These are phyloP conservation scores for Brachionus rotundiformis DNA, from an alignment of 1,140 invertebrate species.

Conservation along the genomic window DNA sequence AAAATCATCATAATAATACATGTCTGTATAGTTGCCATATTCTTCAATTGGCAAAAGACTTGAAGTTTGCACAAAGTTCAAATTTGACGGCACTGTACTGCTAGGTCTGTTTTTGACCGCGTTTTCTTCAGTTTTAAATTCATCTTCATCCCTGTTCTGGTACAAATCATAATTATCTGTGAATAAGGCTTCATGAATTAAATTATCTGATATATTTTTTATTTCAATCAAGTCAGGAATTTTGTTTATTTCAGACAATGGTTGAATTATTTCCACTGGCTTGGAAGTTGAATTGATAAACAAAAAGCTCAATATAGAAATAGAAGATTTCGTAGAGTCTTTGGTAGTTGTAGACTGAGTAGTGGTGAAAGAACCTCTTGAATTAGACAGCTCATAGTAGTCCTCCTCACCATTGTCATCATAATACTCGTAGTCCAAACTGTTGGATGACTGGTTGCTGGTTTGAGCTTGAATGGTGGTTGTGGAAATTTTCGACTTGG, in stretches of 20 bases:
- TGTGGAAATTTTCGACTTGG: background rate
- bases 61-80: background rate
- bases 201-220: background rate
- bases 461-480: background rate
- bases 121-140: constrained; percentile 6
- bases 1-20: background rate
- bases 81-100: background rate
- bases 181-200: background rate
- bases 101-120: background rate
- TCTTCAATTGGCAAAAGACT: background rate
- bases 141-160: background rate
- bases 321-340: background rate
- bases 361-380: background rate
- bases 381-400: constrained; percentile 41
- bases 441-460: background rate
- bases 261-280: background rate
- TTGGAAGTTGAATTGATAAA: background rate
- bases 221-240: background rate
- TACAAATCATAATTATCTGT: background rate
- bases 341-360: background rate
- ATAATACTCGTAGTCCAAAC: background rate
- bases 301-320: background rate
- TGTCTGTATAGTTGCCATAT: background rate
- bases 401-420: constrained; percentile 30
- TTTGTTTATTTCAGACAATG: background rate